These are phyloP conservation scores for Poecilia velifera DNA, from an alignment of 2,797 vertebrate species.

Conservation along the genomic window DNA sequence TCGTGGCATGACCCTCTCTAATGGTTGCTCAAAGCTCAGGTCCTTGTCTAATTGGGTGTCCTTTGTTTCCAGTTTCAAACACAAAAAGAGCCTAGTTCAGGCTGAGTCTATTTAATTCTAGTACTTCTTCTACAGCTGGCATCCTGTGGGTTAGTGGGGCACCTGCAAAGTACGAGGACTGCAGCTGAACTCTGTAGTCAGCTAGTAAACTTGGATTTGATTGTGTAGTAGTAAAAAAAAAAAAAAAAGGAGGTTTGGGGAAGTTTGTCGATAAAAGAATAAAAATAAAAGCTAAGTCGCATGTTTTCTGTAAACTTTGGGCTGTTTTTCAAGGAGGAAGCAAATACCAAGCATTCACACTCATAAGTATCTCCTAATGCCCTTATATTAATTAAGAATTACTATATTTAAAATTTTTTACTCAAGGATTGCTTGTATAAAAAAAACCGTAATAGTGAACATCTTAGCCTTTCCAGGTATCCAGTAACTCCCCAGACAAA, in stretches of 20 bases:
- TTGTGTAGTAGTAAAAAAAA: neutral
- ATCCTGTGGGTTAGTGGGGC: constrained; percentile 28
- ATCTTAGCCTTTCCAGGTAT: neutral
- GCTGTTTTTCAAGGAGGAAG: neutral
- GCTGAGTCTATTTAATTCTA: constrained; percentile 48
- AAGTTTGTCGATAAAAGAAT: neutral
- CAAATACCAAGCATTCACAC: neutral
- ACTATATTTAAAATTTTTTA: neutral
- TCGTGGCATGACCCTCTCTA: constrained; percentile 22
- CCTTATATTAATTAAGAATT: neutral
- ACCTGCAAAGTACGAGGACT: constrained; percentile 4
- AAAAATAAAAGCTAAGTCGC: neutral
- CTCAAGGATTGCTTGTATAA: neutral
- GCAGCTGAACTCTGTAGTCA: neutral
- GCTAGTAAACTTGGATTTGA: neutral
- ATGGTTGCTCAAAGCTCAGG: constrained; percentile 34
- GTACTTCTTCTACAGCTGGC: constrained; percentile 28
- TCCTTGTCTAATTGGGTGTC: constrained; percentile 59
- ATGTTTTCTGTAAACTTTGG: constrained; percentile 1
- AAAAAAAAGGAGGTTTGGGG: neutral
- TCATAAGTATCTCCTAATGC: neutral
- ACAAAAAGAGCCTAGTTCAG: constrained; percentile 42
- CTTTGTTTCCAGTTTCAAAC: constrained; percentile 62
- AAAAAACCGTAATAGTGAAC: neutral
- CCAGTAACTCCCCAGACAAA: neutral